Evolutionary conservation across 37 sponge, comb jelly and placozoan genomes (phyloP), one percentile per base, ranked within the genome.

Genomic region (Ianthella basta): DNA sequence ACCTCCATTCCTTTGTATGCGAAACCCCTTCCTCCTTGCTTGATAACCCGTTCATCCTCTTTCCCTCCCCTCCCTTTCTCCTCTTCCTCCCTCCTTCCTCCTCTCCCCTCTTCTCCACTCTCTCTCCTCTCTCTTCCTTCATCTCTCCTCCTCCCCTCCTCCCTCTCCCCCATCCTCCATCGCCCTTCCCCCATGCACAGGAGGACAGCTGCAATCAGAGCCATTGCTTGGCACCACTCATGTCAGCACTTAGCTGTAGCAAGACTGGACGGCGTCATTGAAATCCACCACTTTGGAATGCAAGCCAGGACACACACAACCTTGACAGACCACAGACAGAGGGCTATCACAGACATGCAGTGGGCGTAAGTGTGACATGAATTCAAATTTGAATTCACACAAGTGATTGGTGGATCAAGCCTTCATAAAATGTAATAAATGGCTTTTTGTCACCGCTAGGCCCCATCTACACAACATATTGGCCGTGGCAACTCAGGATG

Each of bases 311-410:
- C 54, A 12, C 53, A 36, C 40, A 53, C 53, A 3, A 36, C 37
- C 20, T 14, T 75, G 1, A 41, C 24, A 24, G 78, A 75, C 25
- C 33, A 41, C 23, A 13, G 37, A 41, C 78, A 75, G 38, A 40
- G 40, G 78, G 40, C 37, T 36, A 41, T 75, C 54, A 53, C 54
- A 21, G 44, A 50, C 78, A 4, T 75, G 25, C 54, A 75, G 78
- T 75, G 78, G 78, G 78, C 78, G 78, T 75, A 10, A 75, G 78
- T n/a, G n/a, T 75, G 27, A 10, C 29, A 5, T 61, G 29, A 29
- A 13, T 29, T n/a, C 64, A 13, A 61, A 61, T 27, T 61, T 61
- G 64, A 61, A 61, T 61, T 61, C 29, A 61, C 64, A 61, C 25
- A 61, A 13, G 64, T 61, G 29, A 29, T 61, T n/a, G 29, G 64